Base-by-base conservation (phyloP, 2,888 invertebrate genomes). In the Agonopterix subpropinquella region DNA sequence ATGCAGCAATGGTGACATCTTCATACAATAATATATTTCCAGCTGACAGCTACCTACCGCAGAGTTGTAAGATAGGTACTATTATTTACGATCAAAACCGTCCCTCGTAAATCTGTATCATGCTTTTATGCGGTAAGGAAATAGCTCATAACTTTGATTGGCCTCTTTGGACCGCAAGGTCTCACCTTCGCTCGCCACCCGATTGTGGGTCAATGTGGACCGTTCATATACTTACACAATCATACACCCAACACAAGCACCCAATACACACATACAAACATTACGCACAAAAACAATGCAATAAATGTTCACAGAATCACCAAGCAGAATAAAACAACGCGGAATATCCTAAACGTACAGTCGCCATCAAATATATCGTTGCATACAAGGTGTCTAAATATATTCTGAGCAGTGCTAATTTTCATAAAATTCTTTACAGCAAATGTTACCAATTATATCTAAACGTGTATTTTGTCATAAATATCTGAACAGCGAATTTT, bases 71-170 rank as follows among this genome's bases (percentile, higher is more conserved):
- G 60, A 49, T 56, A 59, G 51, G n/a, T 39, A 39, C 39, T 36
- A 60, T 65, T 70, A 67, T 74, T 73, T 71, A 70, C 65, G 62
- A 59, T 54, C 58, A 57, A 59, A 55, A 48, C 56, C 61, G 61
- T 60, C 64, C 56, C 55, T 67, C 70, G 62, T 75, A 77, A 76
- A 75, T 74, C 71, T 67, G 67, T 67, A 71, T 68, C 62, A 65
- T 56, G 57, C 62, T 63, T 73, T 66, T 68, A 71, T 68, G 65
- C 52, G 51, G 62, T 55, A 57, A 67, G 61, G 67, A 74, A 75
- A 79, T 73, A 67, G 70, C 65, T 72, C 71, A 71, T 77, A 75
- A 72, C 59, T 73, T 75, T 71, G 74, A 80, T 76, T 75, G 68
- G 69, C 59, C 69, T 65, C 59, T 64, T 69, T 59, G 58, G 57